Percentiles rank a stretch among this genome's conserved stretches.
Evolutionary conservation across 2,797 vertebrate species (phyloP).

Genomic region (Myoxocephalus aenaeus): DNA sequence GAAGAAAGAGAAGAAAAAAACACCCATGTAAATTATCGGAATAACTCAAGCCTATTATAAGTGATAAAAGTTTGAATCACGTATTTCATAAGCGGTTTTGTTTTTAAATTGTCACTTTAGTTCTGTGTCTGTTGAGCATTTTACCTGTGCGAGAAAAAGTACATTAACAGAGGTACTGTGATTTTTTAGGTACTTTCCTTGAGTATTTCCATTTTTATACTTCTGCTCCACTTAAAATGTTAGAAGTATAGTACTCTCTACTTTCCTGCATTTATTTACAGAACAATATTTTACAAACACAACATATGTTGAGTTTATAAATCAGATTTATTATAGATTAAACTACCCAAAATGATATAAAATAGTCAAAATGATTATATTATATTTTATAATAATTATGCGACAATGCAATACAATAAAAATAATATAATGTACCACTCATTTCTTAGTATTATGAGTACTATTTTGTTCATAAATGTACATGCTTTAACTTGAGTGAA

Average conservation of each 20-base stretch:
- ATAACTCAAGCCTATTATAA: neutral
- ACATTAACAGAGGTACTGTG: neutral
- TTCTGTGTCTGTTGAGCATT: neutral
- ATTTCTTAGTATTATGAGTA: neutral
- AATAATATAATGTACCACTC: neutral
- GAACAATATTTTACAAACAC: neutral
- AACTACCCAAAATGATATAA: neutral
- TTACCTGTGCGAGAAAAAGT: no score
- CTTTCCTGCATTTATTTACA: neutral
- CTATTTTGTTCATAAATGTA: neutral
- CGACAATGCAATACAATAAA: neutral
- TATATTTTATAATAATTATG: no score
- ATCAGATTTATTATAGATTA: neutral
- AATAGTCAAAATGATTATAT: no score
- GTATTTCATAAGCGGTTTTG: slow-evolving; percentile 3
- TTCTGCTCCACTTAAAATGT: neutral
- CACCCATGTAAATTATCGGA: slow-evolving; percentile 23
- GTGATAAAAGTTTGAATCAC: neutral
- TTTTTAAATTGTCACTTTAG: neutral
- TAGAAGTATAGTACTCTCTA: neutral
- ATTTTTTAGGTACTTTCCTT: neutral
- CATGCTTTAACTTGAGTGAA: neutral
- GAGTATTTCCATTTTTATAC: neutral
- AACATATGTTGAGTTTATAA: neutral
- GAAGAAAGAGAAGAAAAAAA: neutral